Conservation (phyloP, 1,140 invertebrate genomes). For the Cyphomyrmex costatus region DNA sequence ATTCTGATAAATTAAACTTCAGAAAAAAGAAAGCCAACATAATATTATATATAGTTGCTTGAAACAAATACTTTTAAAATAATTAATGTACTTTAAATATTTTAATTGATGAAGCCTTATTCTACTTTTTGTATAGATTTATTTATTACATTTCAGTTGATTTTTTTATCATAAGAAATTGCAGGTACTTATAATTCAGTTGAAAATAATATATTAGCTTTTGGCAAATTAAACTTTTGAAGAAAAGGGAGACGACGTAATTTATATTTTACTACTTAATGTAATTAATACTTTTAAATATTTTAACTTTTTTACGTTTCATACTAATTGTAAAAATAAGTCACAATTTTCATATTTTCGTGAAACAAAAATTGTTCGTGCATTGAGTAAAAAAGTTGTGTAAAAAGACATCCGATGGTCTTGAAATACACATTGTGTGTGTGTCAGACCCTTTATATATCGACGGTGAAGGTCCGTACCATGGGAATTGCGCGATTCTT, state of each 20-base stretch:
- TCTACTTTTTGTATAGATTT: not conserved
- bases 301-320: not conserved
- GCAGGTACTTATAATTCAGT: not conserved
- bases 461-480: conserved; percentile 5
- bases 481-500: conserved; percentile 66
- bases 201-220: not conserved
- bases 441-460: conserved; percentile 38
- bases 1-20: not conserved
- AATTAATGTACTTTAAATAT: no score
- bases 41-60: not conserved
- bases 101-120: not conserved
- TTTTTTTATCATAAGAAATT: not conserved
- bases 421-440: not conserved
- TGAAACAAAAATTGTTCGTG: not conserved
- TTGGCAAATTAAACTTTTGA: not conserved
- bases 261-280: not conserved
- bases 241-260: not conserved
- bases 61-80: not conserved
- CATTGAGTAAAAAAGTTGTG: not conserved
- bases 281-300: not conserved
- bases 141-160: not conserved
- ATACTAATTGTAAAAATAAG: not conserved
- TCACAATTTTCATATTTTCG: not conserved
- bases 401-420: conserved; percentile 4
- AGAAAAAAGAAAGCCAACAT: not conserved